Conservation (phyloP, 35 echinoderm and acorn worm genomes). For the Ophiothrix spiculata region DNA sequence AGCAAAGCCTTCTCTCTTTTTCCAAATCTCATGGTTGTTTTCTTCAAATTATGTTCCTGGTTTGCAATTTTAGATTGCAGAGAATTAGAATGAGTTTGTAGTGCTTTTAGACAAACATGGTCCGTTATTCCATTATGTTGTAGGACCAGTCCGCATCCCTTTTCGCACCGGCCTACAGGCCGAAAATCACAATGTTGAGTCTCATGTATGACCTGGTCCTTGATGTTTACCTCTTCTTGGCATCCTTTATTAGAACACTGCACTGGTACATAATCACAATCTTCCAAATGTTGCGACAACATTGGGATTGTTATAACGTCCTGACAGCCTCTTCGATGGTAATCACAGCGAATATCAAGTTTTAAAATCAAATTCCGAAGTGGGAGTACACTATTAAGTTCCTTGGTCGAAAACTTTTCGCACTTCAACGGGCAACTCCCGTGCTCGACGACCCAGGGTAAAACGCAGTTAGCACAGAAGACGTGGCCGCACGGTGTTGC, state of each 20-base stretch:
- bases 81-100: conserved; percentile 56
- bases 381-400: conserved; percentile 88
- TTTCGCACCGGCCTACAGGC: conserved; percentile 80
- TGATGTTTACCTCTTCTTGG: conserved; percentile 71
- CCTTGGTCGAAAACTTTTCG: conserved; percentile 92
- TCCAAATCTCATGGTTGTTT: conserved; percentile 63
- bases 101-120: conserved; percentile 87
- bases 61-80: conserved; percentile 78
- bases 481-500: conserved; percentile 98
- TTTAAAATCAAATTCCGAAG: conserved; percentile 94
- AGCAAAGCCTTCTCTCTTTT: conserved; percentile 95
- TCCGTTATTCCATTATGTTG: conserved; percentile 57
- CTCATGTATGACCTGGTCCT: conserved; percentile 83
- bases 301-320: conserved; percentile 84
- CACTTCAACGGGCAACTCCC: conserved; percentile 95
- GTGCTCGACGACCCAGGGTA: conserved; percentile 90
- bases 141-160: conserved; percentile 82
- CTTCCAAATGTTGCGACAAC: conserved; percentile 80
- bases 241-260: conserved; percentile 95
- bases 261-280: conserved; percentile 83
- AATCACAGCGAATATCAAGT: conserved; percentile 91
- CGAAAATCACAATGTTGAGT: conserved; percentile 78
- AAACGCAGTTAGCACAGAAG: conserved; percentile 90
- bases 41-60: conserved; percentile 88
- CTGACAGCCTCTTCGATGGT: conserved; percentile 74